A percentile compares a stretch with the other conserved stretches of the same genome.
Conservation (phyloP, 2,113 vertebrate species). For the Platichthys flesus region DNA sequence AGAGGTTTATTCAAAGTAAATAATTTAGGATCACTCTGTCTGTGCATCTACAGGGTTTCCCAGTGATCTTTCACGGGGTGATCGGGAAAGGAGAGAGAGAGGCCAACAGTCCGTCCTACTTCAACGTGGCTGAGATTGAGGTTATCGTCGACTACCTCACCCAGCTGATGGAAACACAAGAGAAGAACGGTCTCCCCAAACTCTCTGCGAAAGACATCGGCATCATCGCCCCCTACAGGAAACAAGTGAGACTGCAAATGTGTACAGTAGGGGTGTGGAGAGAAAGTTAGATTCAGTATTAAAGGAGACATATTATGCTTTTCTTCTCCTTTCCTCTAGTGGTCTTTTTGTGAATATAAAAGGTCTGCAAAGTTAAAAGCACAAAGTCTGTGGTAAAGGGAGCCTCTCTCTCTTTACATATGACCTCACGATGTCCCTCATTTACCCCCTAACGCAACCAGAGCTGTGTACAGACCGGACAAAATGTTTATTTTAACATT, state of each 20-base stretch:
- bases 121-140: slow-evolving; percentile 90
- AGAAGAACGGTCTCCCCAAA: slow-evolving; percentile 82
- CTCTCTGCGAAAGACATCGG: slow-evolving; percentile 86
- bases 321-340: no score
- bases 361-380: no score
- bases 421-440: no score
- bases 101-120: slow-evolving; percentile 92
- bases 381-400: no score
- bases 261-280: background rate
- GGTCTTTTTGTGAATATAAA: no score
- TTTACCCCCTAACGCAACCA: no score
- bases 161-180: slow-evolving; percentile 82
- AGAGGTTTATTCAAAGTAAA: no score
- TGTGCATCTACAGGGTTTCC: slow-evolving; percentile 84
- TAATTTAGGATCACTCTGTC: no score
- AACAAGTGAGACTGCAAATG: slow-evolving; percentile 84
- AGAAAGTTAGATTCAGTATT: background rate
- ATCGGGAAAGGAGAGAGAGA: slow-evolving; percentile 89
- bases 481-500: no score
- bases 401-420: no score
- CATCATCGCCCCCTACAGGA: slow-evolving; percentile 93
- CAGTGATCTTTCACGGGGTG: slow-evolving; percentile 92
- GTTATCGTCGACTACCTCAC: slow-evolving; percentile 86
- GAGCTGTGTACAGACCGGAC: no score
- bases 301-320: no score